These are phyloP conservation scores for Agapornis roseicollis DNA, from an alignment of 2,113 vertebrate genomes.

Conservation along the genomic window DNA sequence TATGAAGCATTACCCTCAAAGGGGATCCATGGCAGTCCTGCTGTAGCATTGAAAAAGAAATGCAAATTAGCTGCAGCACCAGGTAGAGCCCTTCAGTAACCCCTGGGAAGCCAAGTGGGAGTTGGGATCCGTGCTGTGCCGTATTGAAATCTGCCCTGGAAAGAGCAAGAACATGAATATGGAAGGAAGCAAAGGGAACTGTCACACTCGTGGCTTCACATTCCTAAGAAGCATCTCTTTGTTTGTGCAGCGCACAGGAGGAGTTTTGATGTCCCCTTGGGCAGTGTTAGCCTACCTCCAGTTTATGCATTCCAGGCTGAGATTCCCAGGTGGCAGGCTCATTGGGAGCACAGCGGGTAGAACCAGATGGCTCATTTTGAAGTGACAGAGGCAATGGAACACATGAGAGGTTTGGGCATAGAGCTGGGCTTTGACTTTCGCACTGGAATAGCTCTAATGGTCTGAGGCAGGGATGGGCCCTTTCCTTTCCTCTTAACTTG, in stretches of 20 bases:
- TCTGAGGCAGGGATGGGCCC: not conserved
- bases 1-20: not conserved
- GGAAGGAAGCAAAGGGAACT: not conserved
- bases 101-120: not conserved
- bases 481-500: not conserved
- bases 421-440: not conserved
- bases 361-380: not conserved
- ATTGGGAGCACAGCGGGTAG: not conserved
- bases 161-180: not conserved
- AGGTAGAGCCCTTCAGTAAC: not conserved
- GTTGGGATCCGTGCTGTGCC: not conserved
- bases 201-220: fast-evolving
- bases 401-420: fast-evolving
- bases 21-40: not conserved
- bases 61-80: not conserved
- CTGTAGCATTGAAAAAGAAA: not conserved
- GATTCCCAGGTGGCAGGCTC: not conserved
- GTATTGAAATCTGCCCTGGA: not conserved
- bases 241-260: not conserved
- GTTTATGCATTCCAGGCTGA: not conserved
- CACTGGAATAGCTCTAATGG: not conserved
- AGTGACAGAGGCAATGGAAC: not conserved
- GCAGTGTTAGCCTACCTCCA: not conserved
- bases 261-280: not conserved
- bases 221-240: slow-evolving; percentile 15